Evolutionary conservation across 2,113 vertebrate species (phyloP).

Genomic region (Macaca nemestrina): DNA sequence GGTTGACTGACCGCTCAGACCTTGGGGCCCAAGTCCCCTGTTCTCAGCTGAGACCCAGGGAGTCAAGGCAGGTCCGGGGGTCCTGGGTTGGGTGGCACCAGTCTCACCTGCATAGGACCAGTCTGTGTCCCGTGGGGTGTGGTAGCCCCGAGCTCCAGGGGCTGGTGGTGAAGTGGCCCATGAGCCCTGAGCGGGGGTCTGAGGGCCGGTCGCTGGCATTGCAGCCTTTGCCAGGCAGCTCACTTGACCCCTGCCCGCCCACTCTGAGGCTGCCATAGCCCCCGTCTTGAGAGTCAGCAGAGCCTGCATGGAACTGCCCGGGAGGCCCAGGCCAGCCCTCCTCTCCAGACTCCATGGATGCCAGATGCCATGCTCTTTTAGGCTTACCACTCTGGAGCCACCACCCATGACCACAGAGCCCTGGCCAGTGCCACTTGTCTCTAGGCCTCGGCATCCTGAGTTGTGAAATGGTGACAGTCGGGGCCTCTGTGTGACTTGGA

Average conservation of each 20-base stretch:
- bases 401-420: too few relatives aligned
- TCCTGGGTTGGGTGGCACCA: not conserved
- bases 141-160: not conserved
- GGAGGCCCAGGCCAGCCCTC: too few relatives aligned
- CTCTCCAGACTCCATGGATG: rapidly evolving
- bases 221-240: not conserved
- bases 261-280: not conserved
- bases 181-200: not conserved
- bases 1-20: not conserved
- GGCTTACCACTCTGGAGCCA: too few relatives aligned
- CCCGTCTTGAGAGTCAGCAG: rapidly evolving
- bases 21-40: not conserved
- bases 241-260: not conserved
- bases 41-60: not conserved
- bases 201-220: rapidly evolving
- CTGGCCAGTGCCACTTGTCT: too few relatives aligned
- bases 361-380: not conserved
- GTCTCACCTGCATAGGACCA: too few relatives aligned
- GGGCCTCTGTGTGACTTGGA: too few relatives aligned
- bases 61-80: rapidly evolving
- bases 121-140: rapidly evolving
- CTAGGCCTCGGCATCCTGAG: too few relatives aligned
- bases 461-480: not conserved
- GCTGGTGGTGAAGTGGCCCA: not conserved
- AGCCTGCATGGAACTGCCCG: not conserved